Evolutionary conservation across 2,797 vertebrate species (phyloP).

Genomic region (Pseudocheirus occidentalis): DNA sequence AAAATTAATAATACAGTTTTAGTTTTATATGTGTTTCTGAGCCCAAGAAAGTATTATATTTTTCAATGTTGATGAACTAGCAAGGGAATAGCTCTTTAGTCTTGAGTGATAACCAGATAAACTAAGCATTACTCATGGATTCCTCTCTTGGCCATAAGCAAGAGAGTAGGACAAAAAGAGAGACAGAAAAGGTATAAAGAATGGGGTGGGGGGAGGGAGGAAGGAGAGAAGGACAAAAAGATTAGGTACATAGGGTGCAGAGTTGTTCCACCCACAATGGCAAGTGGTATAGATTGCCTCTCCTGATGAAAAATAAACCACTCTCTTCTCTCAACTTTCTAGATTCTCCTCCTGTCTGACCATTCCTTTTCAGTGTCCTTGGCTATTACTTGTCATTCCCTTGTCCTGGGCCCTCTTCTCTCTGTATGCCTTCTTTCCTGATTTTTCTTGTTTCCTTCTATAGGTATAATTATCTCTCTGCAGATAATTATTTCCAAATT

Average conservation of each 20-base stretch:
- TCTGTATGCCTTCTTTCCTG: not conserved
- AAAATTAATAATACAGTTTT: not conserved
- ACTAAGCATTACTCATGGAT: not conserved
- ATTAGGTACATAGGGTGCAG: not conserved
- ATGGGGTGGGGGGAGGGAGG: too few species aligned
- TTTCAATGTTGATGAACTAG: constrained; percentile 14
- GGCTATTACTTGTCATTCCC: not conserved
- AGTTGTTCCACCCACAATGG: not conserved
- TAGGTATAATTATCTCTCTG: not conserved
- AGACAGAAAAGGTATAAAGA: not conserved
- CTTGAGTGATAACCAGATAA: not conserved
- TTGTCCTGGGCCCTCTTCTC: not conserved
- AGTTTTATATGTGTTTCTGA: constrained; percentile 31
- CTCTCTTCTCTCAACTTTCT: not conserved
- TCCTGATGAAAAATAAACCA: not conserved
- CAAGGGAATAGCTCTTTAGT: not conserved
- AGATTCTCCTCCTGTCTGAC: not conserved
- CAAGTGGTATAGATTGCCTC: not conserved
- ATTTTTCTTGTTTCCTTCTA: not conserved
- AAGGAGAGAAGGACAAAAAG: not conserved
- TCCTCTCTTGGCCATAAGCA: constrained; percentile 2
- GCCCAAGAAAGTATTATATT: constrained; percentile 9
- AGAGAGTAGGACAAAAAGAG: not conserved
- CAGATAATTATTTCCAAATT: not conserved
- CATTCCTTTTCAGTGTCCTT: not conserved